These are phyloP conservation scores for Habrosyne pyritoides DNA, from an alignment of 2,888 invertebrate species.

Conservation along the genomic window DNA sequence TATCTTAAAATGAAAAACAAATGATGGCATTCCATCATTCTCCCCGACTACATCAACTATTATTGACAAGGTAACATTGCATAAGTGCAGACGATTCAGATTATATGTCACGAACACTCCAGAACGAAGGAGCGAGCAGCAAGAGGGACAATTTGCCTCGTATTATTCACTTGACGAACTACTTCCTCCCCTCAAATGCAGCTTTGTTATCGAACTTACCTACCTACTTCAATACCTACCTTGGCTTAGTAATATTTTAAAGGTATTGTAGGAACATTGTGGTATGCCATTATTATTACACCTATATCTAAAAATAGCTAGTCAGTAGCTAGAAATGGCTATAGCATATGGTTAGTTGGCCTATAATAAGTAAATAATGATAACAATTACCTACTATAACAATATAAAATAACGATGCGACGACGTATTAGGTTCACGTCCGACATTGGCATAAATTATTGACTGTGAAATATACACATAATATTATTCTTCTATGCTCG, in stretches of 20 bases:
- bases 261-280: not conserved
- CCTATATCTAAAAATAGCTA: not conserved
- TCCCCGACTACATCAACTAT: not conserved
- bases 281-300: not conserved
- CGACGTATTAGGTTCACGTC: constrained; percentile 16
- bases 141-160: constrained; percentile 54
- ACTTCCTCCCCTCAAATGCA: constrained; percentile 51
- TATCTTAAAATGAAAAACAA: too few species aligned
- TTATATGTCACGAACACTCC: constrained; percentile 32
- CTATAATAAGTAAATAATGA: constrained; percentile 2
- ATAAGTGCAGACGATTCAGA: constrained; percentile 29
- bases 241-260: constrained; percentile 12
- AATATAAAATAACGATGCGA: not conserved
- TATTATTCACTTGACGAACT: constrained; percentile 62
- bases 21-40: too few species aligned
- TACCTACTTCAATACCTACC: too few species aligned
- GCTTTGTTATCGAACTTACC: too few species aligned
- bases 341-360: constrained; percentile 1
- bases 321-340: not conserved
- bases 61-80: constrained; percentile 2
- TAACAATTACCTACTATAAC: constrained; percentile 6
- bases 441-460: constrained; percentile 16
- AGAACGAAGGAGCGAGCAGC: constrained; percentile 27
- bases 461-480: too few species aligned
- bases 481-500: too few species aligned